Conservation (phyloP, 1,140 invertebrate genomes). For the Saccostrea echinata region DNA sequence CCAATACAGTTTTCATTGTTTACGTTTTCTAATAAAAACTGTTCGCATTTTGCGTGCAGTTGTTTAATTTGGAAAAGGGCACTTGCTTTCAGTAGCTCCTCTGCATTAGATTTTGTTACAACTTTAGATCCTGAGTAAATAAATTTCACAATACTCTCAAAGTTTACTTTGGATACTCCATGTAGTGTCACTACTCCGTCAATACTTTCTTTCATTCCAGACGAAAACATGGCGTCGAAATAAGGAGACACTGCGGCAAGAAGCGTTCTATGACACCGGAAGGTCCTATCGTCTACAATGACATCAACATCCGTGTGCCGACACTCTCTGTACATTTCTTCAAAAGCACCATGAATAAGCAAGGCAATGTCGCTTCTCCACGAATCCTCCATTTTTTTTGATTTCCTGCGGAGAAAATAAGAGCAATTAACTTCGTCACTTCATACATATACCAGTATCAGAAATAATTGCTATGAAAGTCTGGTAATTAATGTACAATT, state of each 20-base stretch:
- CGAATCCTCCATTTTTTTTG: constrained; percentile 27
- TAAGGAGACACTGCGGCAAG: constrained; percentile 70
- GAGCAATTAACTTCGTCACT: neutral
- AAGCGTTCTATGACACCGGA: constrained; percentile 66
- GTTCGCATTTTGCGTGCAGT: constrained; percentile 68
- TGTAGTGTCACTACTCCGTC: constrained; percentile 66
- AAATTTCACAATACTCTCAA: constrained; percentile 71
- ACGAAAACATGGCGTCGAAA: constrained; percentile 72
- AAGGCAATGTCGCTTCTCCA: constrained; percentile 53
- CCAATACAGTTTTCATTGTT: constrained; percentile 66
- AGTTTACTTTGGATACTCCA: constrained; percentile 65
- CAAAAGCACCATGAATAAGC: constrained; percentile 45
- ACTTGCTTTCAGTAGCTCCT: constrained; percentile 67
- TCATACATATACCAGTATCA: neutral
- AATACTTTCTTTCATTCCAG: constrained; percentile 69
- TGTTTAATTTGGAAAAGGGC: constrained; percentile 69
- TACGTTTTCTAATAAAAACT: constrained; percentile 67
- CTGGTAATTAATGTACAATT: neutral
- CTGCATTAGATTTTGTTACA: constrained; percentile 69
- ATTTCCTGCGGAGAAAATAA: neutral
- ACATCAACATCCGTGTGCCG: constrained; percentile 66
- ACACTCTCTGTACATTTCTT: constrained; percentile 50
- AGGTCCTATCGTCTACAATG: constrained; percentile 59
- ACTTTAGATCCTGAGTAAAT: constrained; percentile 68
- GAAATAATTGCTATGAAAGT: neutral